Evolutionary conservation across 1,140 invertebrate genomes (phyloP).

Genomic region (Brachionus rubens): DNA sequence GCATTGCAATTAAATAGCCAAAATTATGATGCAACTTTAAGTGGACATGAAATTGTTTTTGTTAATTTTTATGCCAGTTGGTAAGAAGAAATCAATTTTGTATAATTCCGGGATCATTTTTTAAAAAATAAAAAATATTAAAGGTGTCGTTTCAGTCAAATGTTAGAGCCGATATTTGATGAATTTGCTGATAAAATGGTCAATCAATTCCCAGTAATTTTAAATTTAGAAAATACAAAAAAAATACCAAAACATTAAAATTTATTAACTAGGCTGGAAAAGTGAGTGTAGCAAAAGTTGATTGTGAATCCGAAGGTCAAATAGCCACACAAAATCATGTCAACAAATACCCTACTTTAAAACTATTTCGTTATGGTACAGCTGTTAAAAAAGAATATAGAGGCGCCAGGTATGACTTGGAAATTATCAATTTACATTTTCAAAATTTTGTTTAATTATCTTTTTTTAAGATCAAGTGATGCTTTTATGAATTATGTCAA

Average conservation of each 20-base stretch:
- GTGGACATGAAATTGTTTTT: conserved; percentile 35
- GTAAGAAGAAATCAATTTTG: not conserved
- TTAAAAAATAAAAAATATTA: not conserved
- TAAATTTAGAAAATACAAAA: not conserved
- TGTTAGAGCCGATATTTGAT: conserved; percentile 46
- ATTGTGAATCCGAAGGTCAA: conserved; percentile 41
- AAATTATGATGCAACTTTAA: not conserved
- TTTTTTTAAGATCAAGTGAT: conserved; percentile 65
- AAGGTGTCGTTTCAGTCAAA: conserved; percentile 46
- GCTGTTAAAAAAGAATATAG: conserved; percentile 90
- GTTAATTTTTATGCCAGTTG: conserved; percentile 47
- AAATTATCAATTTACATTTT: no score
- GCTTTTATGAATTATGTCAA: conserved; percentile 79
- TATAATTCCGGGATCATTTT: no score
- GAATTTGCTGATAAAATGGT: conserved; percentile 42
- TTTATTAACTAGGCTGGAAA: not conserved
- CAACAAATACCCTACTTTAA: conserved; percentile 92
- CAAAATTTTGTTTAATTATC: no score
- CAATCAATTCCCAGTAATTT: not conserved
- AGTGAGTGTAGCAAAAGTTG: conserved; percentile 39
- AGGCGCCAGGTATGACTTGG: conserved; percentile 66
- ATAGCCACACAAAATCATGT: conserved; percentile 34
- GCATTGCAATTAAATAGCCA: conserved; percentile 25
- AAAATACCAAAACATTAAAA: not conserved
- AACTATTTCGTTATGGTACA: conserved; percentile 89